Conservation (phyloP, 23 tunicate species). For the Corella eumyota region DNA sequence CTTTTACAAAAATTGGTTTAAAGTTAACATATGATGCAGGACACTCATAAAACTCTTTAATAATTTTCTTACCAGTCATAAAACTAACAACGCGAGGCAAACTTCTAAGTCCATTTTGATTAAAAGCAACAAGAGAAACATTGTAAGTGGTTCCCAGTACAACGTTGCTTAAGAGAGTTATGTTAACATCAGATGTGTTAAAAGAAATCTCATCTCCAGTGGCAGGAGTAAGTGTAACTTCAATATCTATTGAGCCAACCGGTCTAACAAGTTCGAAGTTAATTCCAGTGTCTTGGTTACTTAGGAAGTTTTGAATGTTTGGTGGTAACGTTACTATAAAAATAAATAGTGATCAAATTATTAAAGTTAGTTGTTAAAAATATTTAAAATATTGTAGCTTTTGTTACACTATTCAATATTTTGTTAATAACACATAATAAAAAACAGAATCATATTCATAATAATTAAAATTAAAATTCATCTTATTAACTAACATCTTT, state of each 20-base stretch:
- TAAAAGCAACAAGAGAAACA: neutral
- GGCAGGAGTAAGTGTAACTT: neutral
- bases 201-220: neutral
- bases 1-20: too few relatives aligned
- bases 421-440: too few relatives aligned
- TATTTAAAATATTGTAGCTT: too few relatives aligned
- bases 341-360: neutral
- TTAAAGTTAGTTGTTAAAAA: neutral
- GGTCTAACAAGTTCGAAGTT: neutral
- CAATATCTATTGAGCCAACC: neutral
- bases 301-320: neutral
- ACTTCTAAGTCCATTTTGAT: slow-evolving; percentile 4
- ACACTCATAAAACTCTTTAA: too few relatives aligned
- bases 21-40: too few relatives aligned
- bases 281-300: neutral
- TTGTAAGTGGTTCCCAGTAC: slow-evolving; percentile 4
- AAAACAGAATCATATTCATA: too few relatives aligned
- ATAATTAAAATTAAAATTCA: too few relatives aligned
- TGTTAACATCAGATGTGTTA: neutral
- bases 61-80: slow-evolving; percentile 4
- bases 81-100: neutral
- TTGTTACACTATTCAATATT: too few relatives aligned
- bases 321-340: neutral
- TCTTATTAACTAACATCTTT: too few relatives aligned
- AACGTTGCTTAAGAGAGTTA: neutral